Conservation (phyloP, 2,797 vertebrate species). For the Anguilla obscura region DNA sequence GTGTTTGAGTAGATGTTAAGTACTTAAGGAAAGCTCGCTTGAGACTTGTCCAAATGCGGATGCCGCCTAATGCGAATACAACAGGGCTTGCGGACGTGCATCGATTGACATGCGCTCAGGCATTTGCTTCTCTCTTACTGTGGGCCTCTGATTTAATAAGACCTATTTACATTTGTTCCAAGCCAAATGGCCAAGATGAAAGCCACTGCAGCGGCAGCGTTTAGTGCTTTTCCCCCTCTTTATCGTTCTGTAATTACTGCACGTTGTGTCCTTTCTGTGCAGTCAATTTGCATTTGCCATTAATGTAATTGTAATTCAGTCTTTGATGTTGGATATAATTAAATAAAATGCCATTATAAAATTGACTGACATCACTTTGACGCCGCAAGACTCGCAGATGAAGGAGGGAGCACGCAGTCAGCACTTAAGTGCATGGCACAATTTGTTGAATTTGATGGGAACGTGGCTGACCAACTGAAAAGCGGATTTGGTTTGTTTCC, state of each 20-base stretch:
- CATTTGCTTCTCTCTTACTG: not conserved
- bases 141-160: slow-evolving; percentile 47
- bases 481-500: not conserved
- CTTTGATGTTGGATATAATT: slow-evolving; percentile 64
- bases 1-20: not conserved
- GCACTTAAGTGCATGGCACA: slow-evolving; percentile 18
- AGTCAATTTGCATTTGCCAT: slow-evolving; percentile 59
- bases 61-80: not conserved
- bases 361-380: slow-evolving; percentile 49
- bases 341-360: slow-evolving; percentile 52
- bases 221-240: slow-evolving; percentile 37
- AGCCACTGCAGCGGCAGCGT: slow-evolving; percentile 44
- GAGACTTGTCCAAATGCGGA: slow-evolving; percentile 3
- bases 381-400: not conserved
- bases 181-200: slow-evolving; percentile 57
- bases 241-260: slow-evolving; percentile 56
- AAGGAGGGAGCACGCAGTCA: not conserved
- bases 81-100: not conserved
- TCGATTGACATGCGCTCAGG: not conserved
- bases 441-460: slow-evolving; percentile 25
- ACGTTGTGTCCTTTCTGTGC: slow-evolving; percentile 43
- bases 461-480: slow-evolving; percentile 25
- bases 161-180: slow-evolving; percentile 54
- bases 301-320: slow-evolving; percentile 49
- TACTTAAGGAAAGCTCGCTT: not conserved